These are phyloP conservation scores for Phylloscopus trochiloides DNA, from an alignment of 2,113 vertebrate genomes.

Conservation along the genomic window DNA sequence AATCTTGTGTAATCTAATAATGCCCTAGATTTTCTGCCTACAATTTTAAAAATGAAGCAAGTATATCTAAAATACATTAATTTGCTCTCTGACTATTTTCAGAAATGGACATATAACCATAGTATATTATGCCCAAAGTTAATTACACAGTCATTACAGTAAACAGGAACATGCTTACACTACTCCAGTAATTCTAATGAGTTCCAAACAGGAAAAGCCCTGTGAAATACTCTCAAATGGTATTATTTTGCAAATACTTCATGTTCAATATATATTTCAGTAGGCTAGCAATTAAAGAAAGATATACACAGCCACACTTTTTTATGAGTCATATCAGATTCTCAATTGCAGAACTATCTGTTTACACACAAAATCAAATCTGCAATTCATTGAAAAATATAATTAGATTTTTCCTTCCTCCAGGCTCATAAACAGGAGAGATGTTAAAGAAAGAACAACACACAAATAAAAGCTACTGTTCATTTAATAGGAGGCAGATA, in stretches of 20 bases:
- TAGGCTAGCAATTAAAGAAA: constrained; percentile 3
- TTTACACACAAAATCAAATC: background rate
- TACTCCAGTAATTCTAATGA: background rate
- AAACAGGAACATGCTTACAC: background rate
- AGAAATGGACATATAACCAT: background rate
- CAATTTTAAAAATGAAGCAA: background rate
- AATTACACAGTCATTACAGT: background rate
- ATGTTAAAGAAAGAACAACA: constrained; percentile 9
- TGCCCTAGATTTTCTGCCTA: background rate
- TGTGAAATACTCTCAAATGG: background rate
- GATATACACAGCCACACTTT: background rate
- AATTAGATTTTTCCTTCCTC: background rate
- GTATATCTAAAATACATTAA: background rate
- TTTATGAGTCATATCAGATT: background rate
- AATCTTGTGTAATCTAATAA: background rate
- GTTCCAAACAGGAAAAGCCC: background rate
- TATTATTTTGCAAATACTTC: background rate
- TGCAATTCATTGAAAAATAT: background rate
- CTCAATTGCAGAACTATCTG: background rate
- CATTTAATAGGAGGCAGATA: background rate
- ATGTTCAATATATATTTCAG: background rate
- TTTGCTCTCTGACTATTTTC: background rate
- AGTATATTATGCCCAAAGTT: background rate
- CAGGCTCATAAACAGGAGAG: background rate
- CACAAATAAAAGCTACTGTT: constrained; percentile 29